Conservation (phyloP, 2,113 vertebrate genomes). For the Syngnathus scovelli region DNA sequence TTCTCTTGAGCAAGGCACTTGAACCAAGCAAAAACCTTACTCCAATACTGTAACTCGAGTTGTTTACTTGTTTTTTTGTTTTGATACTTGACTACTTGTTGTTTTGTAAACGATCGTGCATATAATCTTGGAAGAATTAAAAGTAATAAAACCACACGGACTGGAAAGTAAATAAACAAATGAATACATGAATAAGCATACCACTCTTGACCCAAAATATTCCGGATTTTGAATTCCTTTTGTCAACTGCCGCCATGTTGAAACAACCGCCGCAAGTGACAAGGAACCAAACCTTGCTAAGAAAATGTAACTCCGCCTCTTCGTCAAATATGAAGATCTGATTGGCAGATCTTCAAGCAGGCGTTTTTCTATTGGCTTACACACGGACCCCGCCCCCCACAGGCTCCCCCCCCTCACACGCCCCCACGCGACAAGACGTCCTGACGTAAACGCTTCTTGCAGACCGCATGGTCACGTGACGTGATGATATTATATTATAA, state of each 20-base stretch:
- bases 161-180: background rate
- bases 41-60: background rate
- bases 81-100: background rate
- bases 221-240: constrained; percentile 35
- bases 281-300: constrained; percentile 59
- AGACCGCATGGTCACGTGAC: background rate
- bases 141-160: background rate
- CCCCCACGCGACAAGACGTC: no score
- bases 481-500: background rate
- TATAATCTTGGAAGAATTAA: background rate
- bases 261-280: constrained; percentile 92
- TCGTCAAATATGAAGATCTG: accelerated
- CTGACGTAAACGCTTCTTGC: constrained; percentile 7
- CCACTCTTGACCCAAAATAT: constrained; percentile 74
- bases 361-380: constrained; percentile 28
- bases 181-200: constrained; percentile 60
- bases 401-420: no score
- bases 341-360: constrained; percentile 38
- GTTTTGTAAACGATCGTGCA: background rate
- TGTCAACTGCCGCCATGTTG: constrained; percentile 83
- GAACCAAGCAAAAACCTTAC: background rate
- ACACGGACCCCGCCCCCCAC: no score
- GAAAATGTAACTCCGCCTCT: constrained; percentile 49
- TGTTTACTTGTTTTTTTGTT: constrained; percentile 20
- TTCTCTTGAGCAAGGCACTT: no score